These are phyloP conservation scores for Clarias gariepinus DNA, from an alignment of 2,113 vertebrate genomes.

Conservation along the genomic window DNA sequence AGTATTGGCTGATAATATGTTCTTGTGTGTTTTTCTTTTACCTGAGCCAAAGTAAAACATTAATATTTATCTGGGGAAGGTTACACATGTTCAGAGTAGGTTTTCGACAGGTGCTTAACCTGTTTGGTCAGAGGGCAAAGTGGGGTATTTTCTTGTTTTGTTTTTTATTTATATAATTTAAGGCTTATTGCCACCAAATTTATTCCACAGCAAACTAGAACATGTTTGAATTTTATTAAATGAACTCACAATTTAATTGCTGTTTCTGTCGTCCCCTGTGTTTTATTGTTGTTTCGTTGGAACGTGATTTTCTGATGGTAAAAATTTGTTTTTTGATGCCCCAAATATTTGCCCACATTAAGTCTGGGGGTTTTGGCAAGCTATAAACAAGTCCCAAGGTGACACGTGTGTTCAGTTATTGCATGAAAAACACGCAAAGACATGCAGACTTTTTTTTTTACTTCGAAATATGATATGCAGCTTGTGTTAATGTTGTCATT, in stretches of 20 bases:
- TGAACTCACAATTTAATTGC: neutral
- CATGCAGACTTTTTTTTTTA: too few species aligned
- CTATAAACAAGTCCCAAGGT: neutral
- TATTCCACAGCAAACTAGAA: neutral
- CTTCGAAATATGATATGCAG: too few species aligned
- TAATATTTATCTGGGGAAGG: neutral
- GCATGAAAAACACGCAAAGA: too few species aligned
- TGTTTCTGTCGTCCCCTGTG: neutral
- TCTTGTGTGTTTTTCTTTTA: too few species aligned
- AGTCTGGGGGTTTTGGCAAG: neutral
- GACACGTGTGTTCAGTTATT: neutral
- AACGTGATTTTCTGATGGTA: neutral
- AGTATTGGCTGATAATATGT: too few species aligned
- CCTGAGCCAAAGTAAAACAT: neutral
- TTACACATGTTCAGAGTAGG: neutral
- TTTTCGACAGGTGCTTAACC: neutral
- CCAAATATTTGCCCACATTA: neutral
- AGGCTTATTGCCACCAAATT: neutral
- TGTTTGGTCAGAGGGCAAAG: neutral
- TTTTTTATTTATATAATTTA: neutral
- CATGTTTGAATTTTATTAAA: neutral
- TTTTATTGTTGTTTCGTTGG: neutral
- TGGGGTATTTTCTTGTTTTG: neutral
- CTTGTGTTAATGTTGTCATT: too few species aligned
- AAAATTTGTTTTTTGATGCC: neutral